Base-by-base conservation (phyloP, 1,140 invertebrate species). In the Macrocentrus cingulum region DNA sequence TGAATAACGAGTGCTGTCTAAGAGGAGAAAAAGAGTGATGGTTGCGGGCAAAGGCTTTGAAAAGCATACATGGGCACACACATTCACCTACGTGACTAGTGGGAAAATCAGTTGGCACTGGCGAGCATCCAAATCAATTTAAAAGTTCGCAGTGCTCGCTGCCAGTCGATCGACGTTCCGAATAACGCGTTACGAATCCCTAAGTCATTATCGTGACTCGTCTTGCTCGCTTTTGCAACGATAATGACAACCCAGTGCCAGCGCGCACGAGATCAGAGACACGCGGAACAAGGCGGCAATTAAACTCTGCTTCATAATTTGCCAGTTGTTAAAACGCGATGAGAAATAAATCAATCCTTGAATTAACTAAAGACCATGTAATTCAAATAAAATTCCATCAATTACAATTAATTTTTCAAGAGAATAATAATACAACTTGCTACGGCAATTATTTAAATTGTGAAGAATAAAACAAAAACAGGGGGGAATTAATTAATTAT, bases 61-160 rank as follows among this genome's bases (percentile, higher is more conserved):
- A 9, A 29, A 29, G 25, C 4, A 29, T 29, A 29, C 9, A 29
- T 5, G 25, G 9, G 25, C 36, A 39, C 36, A 39, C 36, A 39
- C 11, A 39, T n/a, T 4, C 8, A 39, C 13, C 8, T 15, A 39
- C 13, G 36, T 39, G 36, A 39, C 13, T n/a, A 13, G 36, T 55
- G 69, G 62, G 65, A 70, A 70, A 75, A 70, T 71, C 66, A 62
- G 54, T 64, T 46, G 57, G 66, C 50, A 75, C 70, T 76, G 75
- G 75, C 75, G 51, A 58, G 52, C 60, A 64, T 75, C 75, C 75
- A 77, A 77, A 76, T 75, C 74, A 74, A 76, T 77, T 77, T 75
- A 69, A 76, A 76, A 75, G 69, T 71, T 76, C 63, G 63, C 64
- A 64, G 58, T 54, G 54, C 56, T 59, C 49, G 45, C 55, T 71